A percentile compares a stretch with the other conserved stretches of the same genome.
phyloP scores from a whole-genome alignment of 2,888 invertebrate genomes.

The Drosophila hamatofila region DNA sequence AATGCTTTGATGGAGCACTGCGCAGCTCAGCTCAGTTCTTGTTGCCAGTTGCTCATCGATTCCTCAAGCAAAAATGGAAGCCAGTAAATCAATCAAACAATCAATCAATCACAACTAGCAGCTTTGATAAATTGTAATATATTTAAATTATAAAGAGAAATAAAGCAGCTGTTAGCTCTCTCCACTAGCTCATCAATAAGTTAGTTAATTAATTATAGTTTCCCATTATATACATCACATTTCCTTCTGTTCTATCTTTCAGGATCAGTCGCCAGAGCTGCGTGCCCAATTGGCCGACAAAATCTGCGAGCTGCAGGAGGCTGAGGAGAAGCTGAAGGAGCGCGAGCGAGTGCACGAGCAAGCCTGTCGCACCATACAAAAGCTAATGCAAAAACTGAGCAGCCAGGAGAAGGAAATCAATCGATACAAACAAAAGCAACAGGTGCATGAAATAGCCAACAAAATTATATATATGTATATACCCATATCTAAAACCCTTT shows the following conservation, averaged over 20 bases:
- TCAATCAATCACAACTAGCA: neutral
- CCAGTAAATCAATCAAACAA: neutral
- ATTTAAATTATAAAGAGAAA: neutral
- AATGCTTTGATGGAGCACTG: neutral
- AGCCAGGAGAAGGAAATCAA: conserved; percentile 81
- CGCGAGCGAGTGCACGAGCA: conserved; percentile 81
- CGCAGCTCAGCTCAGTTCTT: no score
- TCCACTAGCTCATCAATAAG: neutral
- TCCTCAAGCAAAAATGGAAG: neutral
- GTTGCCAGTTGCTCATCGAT: neutral
- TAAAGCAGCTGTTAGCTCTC: neutral
- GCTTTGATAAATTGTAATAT: neutral
- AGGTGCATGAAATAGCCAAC: neutral
- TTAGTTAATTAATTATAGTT: neutral
- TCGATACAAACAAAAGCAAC: conserved; percentile 64
- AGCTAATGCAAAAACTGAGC: conserved; percentile 79
- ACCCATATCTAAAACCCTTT: neutral
- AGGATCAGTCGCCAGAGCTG: conserved; percentile 43
- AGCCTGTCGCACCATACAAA: conserved; percentile 82
- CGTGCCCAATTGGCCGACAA: conserved; percentile 82
- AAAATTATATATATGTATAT: neutral
- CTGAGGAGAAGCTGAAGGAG: conserved; percentile 77
- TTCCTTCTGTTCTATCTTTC: conserved; percentile 27
- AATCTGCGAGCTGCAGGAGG: conserved; percentile 81
- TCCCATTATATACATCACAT: neutral